Evolutionary conservation across 2,888 invertebrate species (phyloP), one percentile per base, ranked within the genome.

Genomic region (Abrostola triplasia): DNA sequence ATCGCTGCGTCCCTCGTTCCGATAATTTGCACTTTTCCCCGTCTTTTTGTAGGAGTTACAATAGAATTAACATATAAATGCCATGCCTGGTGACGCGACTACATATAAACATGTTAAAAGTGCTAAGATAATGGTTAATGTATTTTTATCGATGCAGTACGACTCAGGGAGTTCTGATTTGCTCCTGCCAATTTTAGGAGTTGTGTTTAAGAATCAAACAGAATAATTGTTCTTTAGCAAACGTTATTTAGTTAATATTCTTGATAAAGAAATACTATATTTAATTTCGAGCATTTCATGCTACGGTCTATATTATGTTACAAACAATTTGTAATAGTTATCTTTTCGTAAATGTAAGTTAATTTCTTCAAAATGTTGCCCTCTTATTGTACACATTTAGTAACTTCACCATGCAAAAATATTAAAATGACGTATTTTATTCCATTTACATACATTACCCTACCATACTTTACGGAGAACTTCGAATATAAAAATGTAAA

Each of bases 61-160:
- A 88, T 93, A 87, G 90, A 89, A 93, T 94, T 93, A 84, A 80
- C 93, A 94, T 94, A 89, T 67, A 86, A 90, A 92, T 86, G 85
- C 76, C 69, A 70, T 66, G 73, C 76, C 64, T 49, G 83, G 81
- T 84, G 84, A 84, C 81, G 80, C 73, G 82, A 83, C 68, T 76
- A 78, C 73, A 51, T 59, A 53, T 61, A 63, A 56, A 40, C 42
- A 48, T 64, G 36, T 41, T 68, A 59, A 73, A 64, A 56, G 51
- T 40, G 38, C 42, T 63, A 58, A 50, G 40, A 60, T 50, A 59
- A 58, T 6, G 62, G 59, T 48, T 35, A 6, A 67, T 74, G 24
- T 71, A 66, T 56, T 71, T 65, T 66, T 72, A 72, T 69, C 56
- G 59, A 53, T 65, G 65, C 61, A 36, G 11, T 7, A 24, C 13